Conservation (phyloP, 2,888 invertebrate genomes). For the Stegophylla sp. region DNA sequence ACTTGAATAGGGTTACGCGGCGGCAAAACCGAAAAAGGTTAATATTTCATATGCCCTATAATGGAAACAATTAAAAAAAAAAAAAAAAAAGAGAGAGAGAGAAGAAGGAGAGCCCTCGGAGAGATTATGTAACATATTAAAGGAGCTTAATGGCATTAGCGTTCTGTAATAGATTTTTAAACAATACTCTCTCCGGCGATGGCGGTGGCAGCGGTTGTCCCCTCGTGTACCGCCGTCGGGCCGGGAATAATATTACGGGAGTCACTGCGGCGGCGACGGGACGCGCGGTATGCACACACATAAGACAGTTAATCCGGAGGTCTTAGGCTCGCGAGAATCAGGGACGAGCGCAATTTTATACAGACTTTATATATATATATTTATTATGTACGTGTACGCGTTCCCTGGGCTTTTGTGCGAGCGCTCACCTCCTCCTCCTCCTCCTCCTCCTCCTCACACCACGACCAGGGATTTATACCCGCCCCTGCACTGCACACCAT, state of each 20-base stretch:
- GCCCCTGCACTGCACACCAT: neutral
- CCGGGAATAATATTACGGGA: constrained; percentile 1
- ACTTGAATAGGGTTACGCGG: no score
- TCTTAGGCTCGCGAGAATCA: constrained; percentile 53
- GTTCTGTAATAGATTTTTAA: constrained; percentile 57
- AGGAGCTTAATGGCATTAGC: constrained; percentile 54
- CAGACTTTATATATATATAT: constrained; percentile 4
- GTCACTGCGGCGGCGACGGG: neutral
- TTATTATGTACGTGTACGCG: neutral
- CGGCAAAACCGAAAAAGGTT: constrained; percentile 18
- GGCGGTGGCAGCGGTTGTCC: neutral
- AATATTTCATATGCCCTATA: constrained; percentile 27
- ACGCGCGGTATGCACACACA: constrained; percentile 10
- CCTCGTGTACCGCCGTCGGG: neutral
- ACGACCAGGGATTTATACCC: constrained; percentile 31
- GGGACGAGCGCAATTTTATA: constrained; percentile 31
- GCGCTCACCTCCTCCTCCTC: neutral
- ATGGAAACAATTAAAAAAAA: constrained; percentile 44
- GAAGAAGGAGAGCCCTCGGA: constrained; percentile 31
- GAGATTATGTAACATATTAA: constrained; percentile 56
- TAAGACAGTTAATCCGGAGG: constrained; percentile 55
- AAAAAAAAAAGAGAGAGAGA: no score
- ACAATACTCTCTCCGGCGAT: constrained; percentile 34
- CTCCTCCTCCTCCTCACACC: no score
- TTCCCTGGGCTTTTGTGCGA: constrained; percentile 31